phyloP scores from a whole-genome alignment of 2,113 vertebrate species.

The Furnarius figulus region DNA sequence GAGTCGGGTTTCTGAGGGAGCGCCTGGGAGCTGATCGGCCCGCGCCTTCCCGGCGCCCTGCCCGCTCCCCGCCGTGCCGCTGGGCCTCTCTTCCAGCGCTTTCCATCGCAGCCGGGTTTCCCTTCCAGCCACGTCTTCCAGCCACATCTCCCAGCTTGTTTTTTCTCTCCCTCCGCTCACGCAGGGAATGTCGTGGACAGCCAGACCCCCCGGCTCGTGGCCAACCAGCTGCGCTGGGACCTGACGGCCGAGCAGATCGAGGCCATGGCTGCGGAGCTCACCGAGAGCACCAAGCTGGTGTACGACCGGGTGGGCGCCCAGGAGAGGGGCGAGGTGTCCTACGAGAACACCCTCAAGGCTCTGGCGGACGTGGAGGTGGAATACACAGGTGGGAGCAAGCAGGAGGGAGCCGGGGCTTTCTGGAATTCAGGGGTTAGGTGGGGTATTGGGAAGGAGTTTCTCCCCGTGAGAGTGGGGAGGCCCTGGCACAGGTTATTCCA shows the following conservation, averaged over 20 bases:
- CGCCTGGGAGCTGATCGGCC: rapidly evolving
- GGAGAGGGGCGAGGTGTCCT: conserved; percentile 76
- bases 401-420: rapidly evolving
- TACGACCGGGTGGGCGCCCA: conserved; percentile 88
- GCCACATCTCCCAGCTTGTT: rapidly evolving
- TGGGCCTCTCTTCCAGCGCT: rapidly evolving
- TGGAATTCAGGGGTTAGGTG: not conserved
- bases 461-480: no score
- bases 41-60: rapidly evolving
- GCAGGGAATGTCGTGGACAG: conserved; percentile 76
- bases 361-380: conserved; percentile 91
- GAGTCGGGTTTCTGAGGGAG: not conserved
- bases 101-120: rapidly evolving
- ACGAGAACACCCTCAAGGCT: conserved; percentile 87
- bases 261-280: conserved; percentile 77
- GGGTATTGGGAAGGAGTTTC: not conserved
- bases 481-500: not conserved
- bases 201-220: conserved; percentile 6
- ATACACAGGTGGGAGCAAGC: conserved; percentile 81
- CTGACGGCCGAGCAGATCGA: conserved; percentile 83
- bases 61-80: rapidly evolving
- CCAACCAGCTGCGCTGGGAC: conserved; percentile 87
- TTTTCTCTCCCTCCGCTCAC: not conserved
- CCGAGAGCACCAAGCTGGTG: conserved; percentile 83
- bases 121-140: no score